A percentile compares a stretch with the other conserved stretches of the same genome.
These are phyloP conservation scores for Pterocles orientalis DNA, from an alignment of 2,113 vertebrate species.

Conservation along the genomic window DNA sequence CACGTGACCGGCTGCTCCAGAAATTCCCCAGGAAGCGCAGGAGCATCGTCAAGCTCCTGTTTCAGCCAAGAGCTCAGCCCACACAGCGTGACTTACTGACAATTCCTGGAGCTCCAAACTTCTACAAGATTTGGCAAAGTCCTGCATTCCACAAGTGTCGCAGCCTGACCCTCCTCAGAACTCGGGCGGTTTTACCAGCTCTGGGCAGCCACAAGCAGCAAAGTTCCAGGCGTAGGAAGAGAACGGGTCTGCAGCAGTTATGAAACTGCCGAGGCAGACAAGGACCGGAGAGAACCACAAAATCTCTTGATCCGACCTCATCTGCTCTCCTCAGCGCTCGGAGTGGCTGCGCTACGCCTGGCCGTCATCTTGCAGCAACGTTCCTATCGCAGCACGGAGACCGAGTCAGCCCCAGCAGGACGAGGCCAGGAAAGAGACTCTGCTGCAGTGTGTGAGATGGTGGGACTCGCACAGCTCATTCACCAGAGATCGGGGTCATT, in stretches of 20 bases:
- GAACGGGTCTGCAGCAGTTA: background rate
- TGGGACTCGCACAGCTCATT: background rate
- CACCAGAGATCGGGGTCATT: background rate
- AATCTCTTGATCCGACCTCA: background rate
- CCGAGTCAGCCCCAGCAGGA: background rate
- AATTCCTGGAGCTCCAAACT: background rate
- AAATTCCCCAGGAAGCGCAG: background rate
- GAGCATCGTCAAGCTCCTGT: background rate
- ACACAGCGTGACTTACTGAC: background rate
- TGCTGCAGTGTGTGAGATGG: fast-evolving
- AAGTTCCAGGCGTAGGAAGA: background rate
- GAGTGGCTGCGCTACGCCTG: background rate
- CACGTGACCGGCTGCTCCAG: background rate
- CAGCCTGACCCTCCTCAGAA: background rate
- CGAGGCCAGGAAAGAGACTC: background rate
- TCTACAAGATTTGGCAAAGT: background rate
- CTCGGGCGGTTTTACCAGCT: background rate
- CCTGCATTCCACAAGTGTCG: background rate
- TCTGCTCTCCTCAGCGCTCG: background rate
- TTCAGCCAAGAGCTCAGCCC: background rate
- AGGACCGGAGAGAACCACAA: background rate
- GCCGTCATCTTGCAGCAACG: fast-evolving
- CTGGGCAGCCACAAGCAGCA: background rate
- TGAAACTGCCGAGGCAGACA: background rate
- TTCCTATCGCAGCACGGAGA: fast-evolving